Percentiles rank a stretch among this genome's conserved stretches.
Evolutionary conservation across 2,888 invertebrate genomes (phyloP).

Genomic region (Machimus rusticus): DNA sequence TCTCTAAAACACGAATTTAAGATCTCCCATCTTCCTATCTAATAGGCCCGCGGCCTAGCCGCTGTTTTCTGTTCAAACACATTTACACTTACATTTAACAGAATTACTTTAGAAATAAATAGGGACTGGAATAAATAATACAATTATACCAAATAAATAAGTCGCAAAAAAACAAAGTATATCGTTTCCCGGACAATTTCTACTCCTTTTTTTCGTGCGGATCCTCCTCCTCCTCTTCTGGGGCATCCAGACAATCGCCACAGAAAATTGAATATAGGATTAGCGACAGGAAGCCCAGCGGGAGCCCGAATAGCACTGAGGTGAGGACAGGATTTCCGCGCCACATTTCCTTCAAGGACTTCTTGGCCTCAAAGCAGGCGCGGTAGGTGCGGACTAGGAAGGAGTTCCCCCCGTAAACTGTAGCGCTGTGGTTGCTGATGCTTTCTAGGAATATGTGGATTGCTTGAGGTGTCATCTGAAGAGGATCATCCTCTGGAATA

Average conservation of each 20-base stretch:
- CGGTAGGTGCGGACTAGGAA: slow-evolving; percentile 79
- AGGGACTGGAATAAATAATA: background rate
- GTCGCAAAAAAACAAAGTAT: background rate
- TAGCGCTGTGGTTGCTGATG: slow-evolving; percentile 78
- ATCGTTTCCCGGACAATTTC: slow-evolving; percentile 10
- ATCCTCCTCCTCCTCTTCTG: slow-evolving; percentile 73
- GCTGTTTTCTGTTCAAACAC: background rate
- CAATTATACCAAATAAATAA: background rate
- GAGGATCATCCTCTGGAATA: slow-evolving; percentile 84
- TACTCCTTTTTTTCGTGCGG: slow-evolving; percentile 65
- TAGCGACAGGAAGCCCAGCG: slow-evolving; percentile 89
- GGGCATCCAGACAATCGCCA: slow-evolving; percentile 91
- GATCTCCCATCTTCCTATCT: background rate
- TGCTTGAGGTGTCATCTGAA: slow-evolving; percentile 78
- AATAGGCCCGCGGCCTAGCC: background rate
- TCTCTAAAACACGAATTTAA: background rate
- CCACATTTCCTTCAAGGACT: slow-evolving; percentile 86
- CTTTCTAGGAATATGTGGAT: slow-evolving; percentile 61
- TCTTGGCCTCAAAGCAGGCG: slow-evolving; percentile 82
- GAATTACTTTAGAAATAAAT: background rate
- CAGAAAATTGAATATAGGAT: slow-evolving; percentile 97
- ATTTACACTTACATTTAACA: background rate
- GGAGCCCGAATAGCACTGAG: slow-evolving; percentile 91
- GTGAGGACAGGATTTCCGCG: slow-evolving; percentile 92
- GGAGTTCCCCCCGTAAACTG: slow-evolving; percentile 86